Conservation (phyloP, 2,113 vertebrate species). For the Hylia prasina region DNA sequence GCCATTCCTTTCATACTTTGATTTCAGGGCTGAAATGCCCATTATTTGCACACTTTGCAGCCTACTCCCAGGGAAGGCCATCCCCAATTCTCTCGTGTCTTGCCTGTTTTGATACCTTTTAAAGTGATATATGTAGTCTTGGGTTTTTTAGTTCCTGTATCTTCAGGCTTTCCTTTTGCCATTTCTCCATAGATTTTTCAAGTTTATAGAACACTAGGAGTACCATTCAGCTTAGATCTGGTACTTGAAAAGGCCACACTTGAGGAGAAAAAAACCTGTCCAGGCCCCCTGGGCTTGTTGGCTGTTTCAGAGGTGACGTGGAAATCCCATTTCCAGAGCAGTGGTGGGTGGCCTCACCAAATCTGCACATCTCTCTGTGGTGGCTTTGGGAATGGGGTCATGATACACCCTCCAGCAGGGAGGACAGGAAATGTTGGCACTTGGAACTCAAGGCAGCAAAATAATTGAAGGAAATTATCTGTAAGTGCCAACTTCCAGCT, state of each 20-base stretch:
- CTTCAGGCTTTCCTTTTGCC: neutral
- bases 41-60: neutral
- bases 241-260: neutral
- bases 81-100: neutral
- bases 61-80: neutral
- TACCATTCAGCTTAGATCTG: neutral
- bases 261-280: fast-evolving
- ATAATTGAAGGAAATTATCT: neutral
- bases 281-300: neutral
- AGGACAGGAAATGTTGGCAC: neutral
- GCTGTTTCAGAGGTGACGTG: fast-evolving
- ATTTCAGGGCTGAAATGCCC: neutral
- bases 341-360: neutral
- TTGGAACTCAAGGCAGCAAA: neutral
- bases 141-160: fast-evolving
- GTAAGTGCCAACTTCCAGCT: neutral
- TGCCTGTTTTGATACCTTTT: neutral
- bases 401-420: neutral
- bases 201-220: neutral
- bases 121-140: neutral
- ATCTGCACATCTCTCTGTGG: neutral
- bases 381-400: neutral
- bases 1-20: neutral
- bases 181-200: neutral
- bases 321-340: neutral